These are phyloP conservation scores for Scaptomyza graminum DNA, from an alignment of 1,140 invertebrate species.

Conservation along the genomic window DNA sequence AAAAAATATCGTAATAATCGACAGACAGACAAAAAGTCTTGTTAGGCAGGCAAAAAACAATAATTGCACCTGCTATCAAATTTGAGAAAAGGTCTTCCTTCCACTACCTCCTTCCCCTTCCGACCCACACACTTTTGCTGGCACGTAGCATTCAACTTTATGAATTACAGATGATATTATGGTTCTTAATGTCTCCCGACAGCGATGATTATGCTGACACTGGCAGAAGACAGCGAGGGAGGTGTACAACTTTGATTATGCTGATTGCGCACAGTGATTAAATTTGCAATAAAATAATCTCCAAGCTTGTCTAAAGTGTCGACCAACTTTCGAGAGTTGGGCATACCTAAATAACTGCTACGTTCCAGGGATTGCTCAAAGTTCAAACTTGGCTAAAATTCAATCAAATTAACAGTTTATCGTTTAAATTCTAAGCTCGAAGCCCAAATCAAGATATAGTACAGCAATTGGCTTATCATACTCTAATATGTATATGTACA, in stretches of 20 bases:
- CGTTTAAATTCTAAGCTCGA: background rate
- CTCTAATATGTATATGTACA: conserved; percentile 4
- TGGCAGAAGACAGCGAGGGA: background rate
- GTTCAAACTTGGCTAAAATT: background rate
- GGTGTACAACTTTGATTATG: conserved; percentile 62
- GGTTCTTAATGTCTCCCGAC: conserved; percentile 55
- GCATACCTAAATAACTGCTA: conserved; percentile 29
- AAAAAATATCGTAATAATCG: conserved; percentile 27
- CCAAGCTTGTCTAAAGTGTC: conserved; percentile 34
- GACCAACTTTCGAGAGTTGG: conserved; percentile 11
- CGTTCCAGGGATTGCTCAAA: conserved; percentile 45
- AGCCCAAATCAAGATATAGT: background rate
- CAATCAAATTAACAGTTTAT: conserved; percentile 11
- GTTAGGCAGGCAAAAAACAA: conserved; percentile 41
- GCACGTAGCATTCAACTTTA: conserved; percentile 56
- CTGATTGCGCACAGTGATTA: conserved; percentile 77
- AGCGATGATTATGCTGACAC: conserved; percentile 49
- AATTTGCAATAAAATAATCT: conserved; percentile 76
- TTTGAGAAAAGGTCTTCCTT: conserved; percentile 1
- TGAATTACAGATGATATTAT: conserved; percentile 81
- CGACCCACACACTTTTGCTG: background rate
- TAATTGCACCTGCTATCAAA: conserved; percentile 54
- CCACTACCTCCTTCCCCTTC: background rate
- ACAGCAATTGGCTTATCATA: conserved; percentile 12
- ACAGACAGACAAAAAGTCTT: conserved; percentile 2